Percentiles rank a stretch among this genome's conserved stretches.
Conservation (phyloP, 1,140 invertebrate species). For the Microvelia longipes region DNA sequence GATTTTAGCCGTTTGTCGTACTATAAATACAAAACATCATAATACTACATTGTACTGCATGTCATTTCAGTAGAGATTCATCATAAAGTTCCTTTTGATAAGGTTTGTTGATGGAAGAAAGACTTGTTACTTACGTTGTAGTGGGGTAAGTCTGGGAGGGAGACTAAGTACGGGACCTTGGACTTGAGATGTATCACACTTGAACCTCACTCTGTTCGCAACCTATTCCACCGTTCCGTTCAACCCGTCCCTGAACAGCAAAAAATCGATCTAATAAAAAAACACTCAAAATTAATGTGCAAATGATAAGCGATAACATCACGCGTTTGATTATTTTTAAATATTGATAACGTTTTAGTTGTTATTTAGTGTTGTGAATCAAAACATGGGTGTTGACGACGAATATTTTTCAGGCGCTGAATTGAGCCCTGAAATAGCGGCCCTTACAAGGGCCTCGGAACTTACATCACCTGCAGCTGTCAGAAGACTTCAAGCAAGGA, state of each 20-base stretch:
- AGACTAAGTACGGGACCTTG: not conserved
- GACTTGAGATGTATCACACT: not conserved
- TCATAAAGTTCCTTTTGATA: too few relatives aligned
- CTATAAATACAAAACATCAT: too few relatives aligned
- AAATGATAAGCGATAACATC: not conserved
- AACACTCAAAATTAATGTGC: not conserved
- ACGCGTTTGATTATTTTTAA: not conserved
- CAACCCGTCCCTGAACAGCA: not conserved
- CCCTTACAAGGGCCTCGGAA: constrained; percentile 36
- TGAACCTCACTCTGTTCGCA: not conserved
- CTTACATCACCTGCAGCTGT: constrained; percentile 39
- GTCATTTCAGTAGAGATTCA: too few relatives aligned
- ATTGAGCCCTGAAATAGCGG: not conserved
- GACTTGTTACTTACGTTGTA: too few relatives aligned
- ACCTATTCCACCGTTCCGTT: not conserved
- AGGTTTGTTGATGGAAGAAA: too few relatives aligned
- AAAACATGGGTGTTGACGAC: not conserved
- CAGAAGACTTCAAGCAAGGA: constrained; percentile 35
- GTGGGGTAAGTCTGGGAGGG: not conserved
- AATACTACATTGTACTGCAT: too few relatives aligned
- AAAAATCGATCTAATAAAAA: not conserved
- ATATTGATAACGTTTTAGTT: not conserved
- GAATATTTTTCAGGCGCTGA: not conserved
- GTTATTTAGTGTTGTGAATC: not conserved
- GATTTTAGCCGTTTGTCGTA: too few relatives aligned